phyloP scores from a whole-genome alignment of 2,888 invertebrate genomes.

The Ischnus inquisitorius region DNA sequence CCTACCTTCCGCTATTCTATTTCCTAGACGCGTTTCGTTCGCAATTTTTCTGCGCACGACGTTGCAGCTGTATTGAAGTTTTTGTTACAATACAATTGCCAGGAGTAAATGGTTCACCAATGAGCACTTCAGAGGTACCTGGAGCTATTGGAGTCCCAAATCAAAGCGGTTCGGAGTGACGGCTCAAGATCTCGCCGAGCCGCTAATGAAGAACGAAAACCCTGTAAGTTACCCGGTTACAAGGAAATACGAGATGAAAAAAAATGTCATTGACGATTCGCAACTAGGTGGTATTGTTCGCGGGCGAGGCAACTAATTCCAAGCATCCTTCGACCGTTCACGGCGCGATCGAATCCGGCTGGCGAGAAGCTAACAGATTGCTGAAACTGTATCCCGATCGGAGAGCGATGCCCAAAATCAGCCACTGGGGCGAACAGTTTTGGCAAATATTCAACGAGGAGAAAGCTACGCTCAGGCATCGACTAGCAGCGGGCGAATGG shows the following conservation, averaged over 20 bases:
- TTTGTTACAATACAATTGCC: no score
- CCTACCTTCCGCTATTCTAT: no score
- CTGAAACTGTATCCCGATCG: conserved; percentile 62
- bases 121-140: conserved; percentile 90
- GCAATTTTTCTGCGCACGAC: no score
- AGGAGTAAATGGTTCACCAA: conserved; percentile 91
- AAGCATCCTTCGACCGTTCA: conserved; percentile 89
- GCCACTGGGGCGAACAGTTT: conserved; percentile 7
- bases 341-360: conserved; percentile 90
- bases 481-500: background rate
- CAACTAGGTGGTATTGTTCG: conserved; percentile 88
- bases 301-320: conserved; percentile 89
- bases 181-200: conserved; percentile 86
- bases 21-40: no score
- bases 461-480: background rate
- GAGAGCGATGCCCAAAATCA: conserved; percentile 4
- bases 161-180: conserved; percentile 85
- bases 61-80: no score
- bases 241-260: background rate
- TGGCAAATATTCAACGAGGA: background rate
- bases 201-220: conserved; percentile 83
- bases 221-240: conserved; percentile 73
- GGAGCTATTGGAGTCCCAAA: conserved; percentile 88
- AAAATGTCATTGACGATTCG: background rate
- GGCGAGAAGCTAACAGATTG: conserved; percentile 89